Conservation (phyloP, 2,888 invertebrate genomes). For the Cremastinae sp. region DNA sequence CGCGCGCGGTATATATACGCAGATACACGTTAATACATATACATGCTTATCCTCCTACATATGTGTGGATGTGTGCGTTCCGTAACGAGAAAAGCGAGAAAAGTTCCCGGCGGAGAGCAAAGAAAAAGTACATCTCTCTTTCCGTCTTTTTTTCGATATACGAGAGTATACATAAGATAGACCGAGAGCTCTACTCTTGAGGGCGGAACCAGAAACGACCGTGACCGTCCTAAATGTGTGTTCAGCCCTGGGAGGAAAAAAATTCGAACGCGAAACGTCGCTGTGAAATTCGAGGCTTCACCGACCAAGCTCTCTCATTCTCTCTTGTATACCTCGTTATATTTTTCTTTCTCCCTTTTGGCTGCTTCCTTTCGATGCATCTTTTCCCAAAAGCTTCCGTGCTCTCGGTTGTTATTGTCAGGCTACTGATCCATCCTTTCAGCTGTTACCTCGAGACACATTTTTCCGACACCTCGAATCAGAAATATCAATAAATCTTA, state of each 20-base stretch:
- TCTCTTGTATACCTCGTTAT: conserved; percentile 4
- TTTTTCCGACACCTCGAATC: too few species aligned
- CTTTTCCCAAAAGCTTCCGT: neutral
- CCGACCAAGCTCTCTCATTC: conserved; percentile 4
- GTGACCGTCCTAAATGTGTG: conserved; percentile 24
- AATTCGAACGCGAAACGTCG: conserved; percentile 1
- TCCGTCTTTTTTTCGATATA: conserved; percentile 4
- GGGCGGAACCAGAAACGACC: conserved; percentile 50
- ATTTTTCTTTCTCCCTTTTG: neutral
- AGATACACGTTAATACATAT: neutral
- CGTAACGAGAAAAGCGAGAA: conserved; percentile 54
- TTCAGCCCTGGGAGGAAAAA: conserved; percentile 13
- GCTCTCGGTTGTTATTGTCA: neutral
- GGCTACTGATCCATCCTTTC: neutral
- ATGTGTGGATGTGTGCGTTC: neutral
- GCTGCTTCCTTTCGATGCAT: neutral
- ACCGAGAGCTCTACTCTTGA: conserved; percentile 26
- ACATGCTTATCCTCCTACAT: neutral
- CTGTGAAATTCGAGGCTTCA: conserved; percentile 39
- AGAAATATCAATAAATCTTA: too few species aligned
- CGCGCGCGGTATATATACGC: too few species aligned
- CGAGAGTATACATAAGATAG: neutral
- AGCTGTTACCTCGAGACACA: too few species aligned
- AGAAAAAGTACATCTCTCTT: conserved; percentile 34
- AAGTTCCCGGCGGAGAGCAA: conserved; percentile 39